Percentiles rank a stretch among this genome's conserved stretches.
Evolutionary conservation across 2,888 invertebrate genomes (phyloP).

Genomic region (Teleogryllus oceanicus): DNA sequence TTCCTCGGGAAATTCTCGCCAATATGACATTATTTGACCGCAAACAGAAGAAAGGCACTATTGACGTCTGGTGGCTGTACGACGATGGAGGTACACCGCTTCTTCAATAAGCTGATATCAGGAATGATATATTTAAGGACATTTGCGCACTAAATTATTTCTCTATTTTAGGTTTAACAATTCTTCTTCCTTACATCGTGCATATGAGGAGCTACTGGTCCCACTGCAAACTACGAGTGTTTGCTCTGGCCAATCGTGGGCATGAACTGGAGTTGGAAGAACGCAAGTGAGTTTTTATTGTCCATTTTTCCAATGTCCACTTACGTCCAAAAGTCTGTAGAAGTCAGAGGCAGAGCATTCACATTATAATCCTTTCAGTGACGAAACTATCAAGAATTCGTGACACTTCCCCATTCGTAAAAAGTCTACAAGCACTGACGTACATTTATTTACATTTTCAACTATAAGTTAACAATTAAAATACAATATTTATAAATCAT

Average conservation of each 20-base stretch:
- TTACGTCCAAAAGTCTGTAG: neutral
- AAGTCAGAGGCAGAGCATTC: no score
- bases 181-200: slow-evolving; percentile 80
- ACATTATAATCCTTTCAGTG: no score
- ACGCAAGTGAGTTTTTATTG: slow-evolving; percentile 66
- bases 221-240: slow-evolving; percentile 72
- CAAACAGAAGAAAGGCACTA: slow-evolving; percentile 74
- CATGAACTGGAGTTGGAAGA: slow-evolving; percentile 76
- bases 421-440: no score
- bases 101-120: no score
- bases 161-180: slow-evolving; percentile 59
- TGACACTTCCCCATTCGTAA: no score
- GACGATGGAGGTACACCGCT: slow-evolving; percentile 71
- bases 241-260: slow-evolving; percentile 76
- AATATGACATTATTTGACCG: slow-evolving; percentile 71
- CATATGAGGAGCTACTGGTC: slow-evolving; percentile 75
- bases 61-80: slow-evolving; percentile 96
- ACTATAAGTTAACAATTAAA: no score
- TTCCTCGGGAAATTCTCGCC: slow-evolving; percentile 63
- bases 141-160: neutral
- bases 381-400: no score
- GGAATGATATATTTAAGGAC: no score
- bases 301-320: neutral
- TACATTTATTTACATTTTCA: no score
- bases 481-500: no score